Evolutionary conservation across 2,113 vertebrate species (phyloP).

Genomic region (Acrocephalus arundinaceus): DNA sequence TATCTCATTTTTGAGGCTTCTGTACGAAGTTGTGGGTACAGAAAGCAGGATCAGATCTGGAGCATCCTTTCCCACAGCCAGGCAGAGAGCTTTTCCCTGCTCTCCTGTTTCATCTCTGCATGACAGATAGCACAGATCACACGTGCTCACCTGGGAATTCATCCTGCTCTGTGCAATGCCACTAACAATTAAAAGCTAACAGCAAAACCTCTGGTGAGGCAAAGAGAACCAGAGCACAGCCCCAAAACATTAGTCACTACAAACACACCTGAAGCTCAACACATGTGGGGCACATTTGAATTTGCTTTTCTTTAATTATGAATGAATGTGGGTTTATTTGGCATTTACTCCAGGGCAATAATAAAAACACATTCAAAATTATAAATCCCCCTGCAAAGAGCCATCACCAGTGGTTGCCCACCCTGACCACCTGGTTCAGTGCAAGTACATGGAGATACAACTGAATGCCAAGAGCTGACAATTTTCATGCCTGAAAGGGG

Average conservation of each 20-base stretch:
- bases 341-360: background rate
- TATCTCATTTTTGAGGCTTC: background rate
- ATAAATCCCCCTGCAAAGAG: background rate
- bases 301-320: background rate
- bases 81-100: background rate
- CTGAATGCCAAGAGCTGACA: background rate
- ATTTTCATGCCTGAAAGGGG: background rate
- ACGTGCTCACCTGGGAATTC: background rate
- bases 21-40: rapidly evolving
- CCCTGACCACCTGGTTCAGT: background rate
- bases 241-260: background rate
- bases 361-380: background rate
- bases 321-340: background rate
- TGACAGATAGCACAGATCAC: background rate
- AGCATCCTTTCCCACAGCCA: background rate
- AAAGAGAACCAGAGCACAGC: background rate
- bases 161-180: background rate
- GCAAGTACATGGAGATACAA: background rate
- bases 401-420: background rate
- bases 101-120: background rate
- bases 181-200: background rate
- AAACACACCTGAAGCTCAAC: background rate
- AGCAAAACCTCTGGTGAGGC: background rate
- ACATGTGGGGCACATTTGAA: background rate
- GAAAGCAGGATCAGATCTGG: background rate